A percentile compares a stretch with the other conserved stretches of the same genome.
Conservation (phyloP, 2,797 vertebrate species). For the Crenuchus spilurus region DNA sequence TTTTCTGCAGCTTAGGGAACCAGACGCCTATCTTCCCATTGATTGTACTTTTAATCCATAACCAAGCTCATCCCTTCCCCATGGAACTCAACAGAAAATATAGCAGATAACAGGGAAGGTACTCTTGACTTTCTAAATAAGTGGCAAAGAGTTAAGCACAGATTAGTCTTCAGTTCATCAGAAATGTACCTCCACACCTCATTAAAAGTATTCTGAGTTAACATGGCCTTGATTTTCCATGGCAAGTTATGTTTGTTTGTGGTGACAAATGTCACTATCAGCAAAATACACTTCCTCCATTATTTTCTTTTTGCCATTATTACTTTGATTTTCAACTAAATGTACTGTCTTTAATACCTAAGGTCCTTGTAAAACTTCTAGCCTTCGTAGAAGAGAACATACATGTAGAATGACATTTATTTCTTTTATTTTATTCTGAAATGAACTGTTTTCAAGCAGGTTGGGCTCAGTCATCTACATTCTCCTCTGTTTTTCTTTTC, state of each 20-base stretch:
- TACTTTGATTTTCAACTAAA: not conserved
- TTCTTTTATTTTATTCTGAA: slow-evolving; percentile 47
- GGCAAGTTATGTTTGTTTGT: slow-evolving; percentile 61
- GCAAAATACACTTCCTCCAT: slow-evolving; percentile 41
- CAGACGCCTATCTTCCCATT: slow-evolving; percentile 92
- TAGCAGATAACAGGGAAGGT: slow-evolving; percentile 88
- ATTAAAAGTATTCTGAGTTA: slow-evolving; percentile 52
- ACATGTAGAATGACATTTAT: no score
- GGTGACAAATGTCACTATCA: slow-evolving; percentile 50
- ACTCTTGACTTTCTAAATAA: slow-evolving; percentile 89
- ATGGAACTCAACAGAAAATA: slow-evolving; percentile 82
- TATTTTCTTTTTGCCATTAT: no score
- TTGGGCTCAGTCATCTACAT: slow-evolving; percentile 58
- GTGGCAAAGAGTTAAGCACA: slow-evolving; percentile 73
- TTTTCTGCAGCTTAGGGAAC: slow-evolving; percentile 90
- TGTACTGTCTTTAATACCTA: no score
- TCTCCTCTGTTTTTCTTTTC: slow-evolving; percentile 78
- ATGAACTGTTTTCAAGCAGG: slow-evolving; percentile 53
- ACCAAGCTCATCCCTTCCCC: slow-evolving; percentile 89
- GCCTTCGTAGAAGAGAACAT: not conserved
- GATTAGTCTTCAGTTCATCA: slow-evolving; percentile 78
- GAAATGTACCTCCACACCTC: slow-evolving; percentile 58
- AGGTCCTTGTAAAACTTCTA: not conserved
- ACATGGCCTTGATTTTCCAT: slow-evolving; percentile 37
- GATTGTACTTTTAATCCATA: slow-evolving; percentile 97